These are phyloP conservation scores for Phrixothrix hirtus DNA, from an alignment of 2,888 invertebrate genomes.

Conservation along the genomic window DNA sequence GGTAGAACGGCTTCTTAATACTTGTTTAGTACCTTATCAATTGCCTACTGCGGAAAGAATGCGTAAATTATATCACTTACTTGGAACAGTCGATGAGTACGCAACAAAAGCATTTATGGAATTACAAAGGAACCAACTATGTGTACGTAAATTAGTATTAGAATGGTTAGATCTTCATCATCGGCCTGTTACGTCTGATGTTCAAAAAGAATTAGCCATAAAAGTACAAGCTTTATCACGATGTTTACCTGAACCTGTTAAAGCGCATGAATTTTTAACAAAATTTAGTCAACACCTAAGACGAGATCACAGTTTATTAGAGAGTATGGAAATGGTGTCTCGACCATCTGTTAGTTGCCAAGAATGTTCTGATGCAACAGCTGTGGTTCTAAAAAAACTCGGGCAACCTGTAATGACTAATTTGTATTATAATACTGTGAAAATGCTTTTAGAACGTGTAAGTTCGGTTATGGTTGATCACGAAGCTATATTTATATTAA, in stretches of 20 bases:
- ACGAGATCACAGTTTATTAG: slow-evolving; percentile 69
- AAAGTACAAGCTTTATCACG: slow-evolving; percentile 73
- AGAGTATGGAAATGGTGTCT: slow-evolving; percentile 85
- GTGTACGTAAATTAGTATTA: slow-evolving; percentile 79
- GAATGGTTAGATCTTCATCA: slow-evolving; percentile 87
- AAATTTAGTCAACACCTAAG: slow-evolving; percentile 81
- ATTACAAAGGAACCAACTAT: slow-evolving; percentile 87
- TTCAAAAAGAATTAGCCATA: slow-evolving; percentile 72
- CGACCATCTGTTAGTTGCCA: slow-evolving; percentile 90
- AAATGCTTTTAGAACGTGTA: slow-evolving; percentile 90
- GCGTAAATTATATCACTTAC: slow-evolving; percentile 84
- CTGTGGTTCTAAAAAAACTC: slow-evolving; percentile 84
- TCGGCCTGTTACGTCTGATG: slow-evolving; percentile 67
- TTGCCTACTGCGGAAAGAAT: slow-evolving; percentile 84
- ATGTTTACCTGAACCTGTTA: slow-evolving; percentile 89
- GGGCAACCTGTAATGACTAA: slow-evolving; percentile 95
- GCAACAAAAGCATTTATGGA: slow-evolving; percentile 93
- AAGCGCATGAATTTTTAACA: slow-evolving; percentile 84
- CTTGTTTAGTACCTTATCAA: slow-evolving; percentile 93
- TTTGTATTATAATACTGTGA: slow-evolving; percentile 92
- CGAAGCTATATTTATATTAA: slow-evolving; percentile 77
- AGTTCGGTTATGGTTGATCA: slow-evolving; percentile 97
- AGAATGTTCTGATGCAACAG: slow-evolving; percentile 90
- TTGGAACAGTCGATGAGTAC: slow-evolving; percentile 93
- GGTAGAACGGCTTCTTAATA: slow-evolving; percentile 91